These are phyloP conservation scores for Oeneis ivallda DNA, from an alignment of 2,888 invertebrate genomes.

Conservation along the genomic window DNA sequence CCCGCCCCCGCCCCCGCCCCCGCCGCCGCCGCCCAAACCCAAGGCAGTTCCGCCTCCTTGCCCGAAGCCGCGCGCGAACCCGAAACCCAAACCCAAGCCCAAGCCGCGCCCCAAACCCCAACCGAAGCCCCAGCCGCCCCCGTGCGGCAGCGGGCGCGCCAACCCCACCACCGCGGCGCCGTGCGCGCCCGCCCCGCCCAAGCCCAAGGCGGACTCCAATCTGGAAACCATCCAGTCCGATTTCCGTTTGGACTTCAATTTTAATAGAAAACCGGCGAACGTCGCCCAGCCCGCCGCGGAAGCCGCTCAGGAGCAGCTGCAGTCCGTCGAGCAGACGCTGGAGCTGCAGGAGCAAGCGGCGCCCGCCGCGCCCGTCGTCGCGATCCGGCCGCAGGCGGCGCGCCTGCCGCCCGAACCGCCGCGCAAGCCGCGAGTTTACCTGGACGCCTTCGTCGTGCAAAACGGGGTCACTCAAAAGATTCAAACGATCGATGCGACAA, in stretches of 20 bases:
- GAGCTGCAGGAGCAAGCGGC: constrained; percentile 35
- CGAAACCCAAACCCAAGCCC: constrained; percentile 47
- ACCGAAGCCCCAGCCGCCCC: constrained; percentile 53
- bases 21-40: constrained; percentile 11
- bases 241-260: constrained; percentile 69
- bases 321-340: constrained; percentile 30
- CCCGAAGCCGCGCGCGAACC: constrained; percentile 46
- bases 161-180: constrained; percentile 55
- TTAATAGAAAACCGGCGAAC: constrained; percentile 59
- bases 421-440: constrained; percentile 67
- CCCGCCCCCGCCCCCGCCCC: constrained; percentile 33
- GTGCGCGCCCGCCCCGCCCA: constrained; percentile 35
- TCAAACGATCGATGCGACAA: constrained; percentile 64
- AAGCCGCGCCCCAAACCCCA: constrained; percentile 47
- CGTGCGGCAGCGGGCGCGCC: constrained; percentile 64
- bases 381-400: constrained; percentile 68
- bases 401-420: constrained; percentile 58
- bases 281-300: constrained; percentile 49
- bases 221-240: constrained; percentile 68
- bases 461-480: constrained; percentile 71
- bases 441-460: constrained; percentile 72
- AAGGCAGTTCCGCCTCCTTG: constrained; percentile 48
- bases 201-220: constrained; percentile 55
- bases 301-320: constrained; percentile 33
- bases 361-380: constrained; percentile 49